Conservation (phyloP, 2,797 vertebrate genomes). For the Gymnopithys bicolor region DNA sequence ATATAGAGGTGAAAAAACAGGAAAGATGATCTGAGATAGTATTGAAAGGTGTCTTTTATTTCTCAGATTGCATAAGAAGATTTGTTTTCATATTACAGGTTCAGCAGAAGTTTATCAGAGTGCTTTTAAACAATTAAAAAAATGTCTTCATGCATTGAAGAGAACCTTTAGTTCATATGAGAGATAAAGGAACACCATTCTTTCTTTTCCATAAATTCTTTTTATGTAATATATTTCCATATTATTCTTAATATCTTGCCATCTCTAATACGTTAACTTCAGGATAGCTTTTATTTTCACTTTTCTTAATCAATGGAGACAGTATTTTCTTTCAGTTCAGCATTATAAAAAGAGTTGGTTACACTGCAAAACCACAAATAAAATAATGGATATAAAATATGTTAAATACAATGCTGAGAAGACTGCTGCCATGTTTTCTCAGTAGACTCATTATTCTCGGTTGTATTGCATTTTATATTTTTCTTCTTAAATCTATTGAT, state of each 20-base stretch:
- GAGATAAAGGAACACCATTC: not conserved
- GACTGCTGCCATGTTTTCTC: not conserved
- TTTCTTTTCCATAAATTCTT: not conserved
- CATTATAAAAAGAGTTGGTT: not conserved
- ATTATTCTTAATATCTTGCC: not conserved
- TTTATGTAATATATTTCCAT: not conserved
- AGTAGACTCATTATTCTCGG: not conserved
- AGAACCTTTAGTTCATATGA: not conserved
- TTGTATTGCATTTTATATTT: not conserved
- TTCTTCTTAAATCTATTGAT: not conserved
- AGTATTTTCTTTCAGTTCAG: not conserved
- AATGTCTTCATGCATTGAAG: not conserved
- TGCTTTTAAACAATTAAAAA: not conserved
- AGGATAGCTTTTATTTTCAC: not conserved
- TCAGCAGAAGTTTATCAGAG: not conserved
- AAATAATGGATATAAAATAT: not conserved
- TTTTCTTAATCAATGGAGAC: not conserved
- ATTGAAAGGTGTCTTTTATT: not conserved
- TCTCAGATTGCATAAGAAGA: not conserved
- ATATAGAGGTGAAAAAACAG: not conserved
- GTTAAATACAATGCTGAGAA: not conserved
- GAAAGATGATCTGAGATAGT: not conserved
- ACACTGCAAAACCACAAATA: not conserved
- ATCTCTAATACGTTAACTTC: not conserved
- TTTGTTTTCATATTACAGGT: not conserved